Evolutionary conservation across 1,140 invertebrate species (phyloP), one percentile per base, ranked within the genome.

Genomic region (Drosophila sucinea): DNA sequence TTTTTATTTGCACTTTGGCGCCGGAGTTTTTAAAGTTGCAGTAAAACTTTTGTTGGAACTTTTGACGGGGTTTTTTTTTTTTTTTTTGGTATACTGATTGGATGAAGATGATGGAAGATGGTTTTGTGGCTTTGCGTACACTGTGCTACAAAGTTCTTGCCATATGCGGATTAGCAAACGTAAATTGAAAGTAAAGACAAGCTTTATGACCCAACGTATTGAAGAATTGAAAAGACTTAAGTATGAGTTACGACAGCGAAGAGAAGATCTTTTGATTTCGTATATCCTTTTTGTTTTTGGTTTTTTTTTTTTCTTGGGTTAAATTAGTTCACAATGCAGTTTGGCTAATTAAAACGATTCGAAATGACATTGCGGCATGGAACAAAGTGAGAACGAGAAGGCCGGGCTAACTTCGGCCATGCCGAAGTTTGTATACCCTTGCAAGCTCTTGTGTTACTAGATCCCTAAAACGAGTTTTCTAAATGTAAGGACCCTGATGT

Each of bases 1-100:
- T 51, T 85, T 81, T 86, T 87, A 87, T 83, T 83, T 83, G 73
- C 75, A 77, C 70, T 79, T 87, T 89, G 79, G 84, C 83, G 83
- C 83, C 80, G 80, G 73, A 77, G 58, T 74, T 79, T 72, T 67
- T 10, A 29, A 35, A 58, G 38, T 40, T 67, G 73, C 63, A 75
- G 66, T 76, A 57, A 55, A 69, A 76, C 32, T n/a, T 40, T 35
- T 62, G 35, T 38, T 40, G 58, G 23, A 29, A 47, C 27, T 17
- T 63, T 60, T 27, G 64, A 57, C 17, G 57, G 51, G 2, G 35
- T 66, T 8, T 23, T 35, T 44, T 27, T 23, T 1, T 11, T 17
- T 38, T 60, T 17, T 1, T 25, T 40, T n/a, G 4, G n/a, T 23
- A n/a, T n/a, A 6, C 60, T 32, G 29, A n/a, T 44, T 66, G 72